phyloP scores from a whole-genome alignment of 2,113 vertebrate species.

The Bubalus kerabau region DNA sequence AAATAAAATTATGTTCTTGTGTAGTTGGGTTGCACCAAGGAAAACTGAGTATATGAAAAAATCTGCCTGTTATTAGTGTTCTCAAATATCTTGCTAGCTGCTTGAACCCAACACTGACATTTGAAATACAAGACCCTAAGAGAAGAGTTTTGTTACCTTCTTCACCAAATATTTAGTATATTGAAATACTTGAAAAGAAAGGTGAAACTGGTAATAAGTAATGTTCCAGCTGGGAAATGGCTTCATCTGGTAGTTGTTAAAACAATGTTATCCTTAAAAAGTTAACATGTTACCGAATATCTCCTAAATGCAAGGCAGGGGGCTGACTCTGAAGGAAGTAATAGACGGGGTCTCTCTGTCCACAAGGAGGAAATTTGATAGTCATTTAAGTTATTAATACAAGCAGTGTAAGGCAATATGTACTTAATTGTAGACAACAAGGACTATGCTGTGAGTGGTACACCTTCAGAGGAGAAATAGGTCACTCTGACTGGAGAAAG shows the following conservation, averaged over 20 bases:
- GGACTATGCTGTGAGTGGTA: background rate
- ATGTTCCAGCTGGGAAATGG: background rate
- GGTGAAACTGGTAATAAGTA: background rate
- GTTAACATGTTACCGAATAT: background rate
- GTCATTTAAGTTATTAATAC: background rate
- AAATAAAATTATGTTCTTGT: background rate
- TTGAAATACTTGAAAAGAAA: slow-evolving; percentile 19
- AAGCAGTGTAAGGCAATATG: background rate
- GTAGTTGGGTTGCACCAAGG: background rate
- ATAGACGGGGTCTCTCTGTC: background rate
- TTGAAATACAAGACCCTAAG: background rate
- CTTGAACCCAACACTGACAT: background rate
- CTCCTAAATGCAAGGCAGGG: background rate
- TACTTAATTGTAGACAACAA: background rate
- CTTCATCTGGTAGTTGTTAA: slow-evolving; percentile 6
- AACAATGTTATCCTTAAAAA: background rate
- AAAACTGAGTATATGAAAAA: background rate
- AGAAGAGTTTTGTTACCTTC: background rate
- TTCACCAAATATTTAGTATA: background rate
- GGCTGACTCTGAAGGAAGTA: background rate
- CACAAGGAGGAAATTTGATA: background rate
- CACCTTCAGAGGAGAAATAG: background rate
- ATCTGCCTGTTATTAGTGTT: background rate
- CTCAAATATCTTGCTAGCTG: background rate
- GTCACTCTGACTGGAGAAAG: background rate